Evolutionary conservation across 2,888 invertebrate genomes (phyloP), one percentile per base, ranked within the genome.

Genomic region (Lasioglossum villosulum): DNA sequence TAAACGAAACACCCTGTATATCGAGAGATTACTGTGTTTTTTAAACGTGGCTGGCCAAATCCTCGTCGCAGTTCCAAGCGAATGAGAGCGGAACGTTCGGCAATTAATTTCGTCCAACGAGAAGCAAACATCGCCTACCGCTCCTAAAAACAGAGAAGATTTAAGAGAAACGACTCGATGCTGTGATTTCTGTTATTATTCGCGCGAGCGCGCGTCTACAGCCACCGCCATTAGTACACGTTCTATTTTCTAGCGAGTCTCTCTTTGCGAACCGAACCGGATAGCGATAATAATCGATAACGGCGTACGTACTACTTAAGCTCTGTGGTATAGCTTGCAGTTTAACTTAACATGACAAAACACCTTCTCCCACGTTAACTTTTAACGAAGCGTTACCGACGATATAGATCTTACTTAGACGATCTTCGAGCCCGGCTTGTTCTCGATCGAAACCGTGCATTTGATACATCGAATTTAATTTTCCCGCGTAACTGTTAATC

Each of bases 391-490:
- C 34, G 77, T 78, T 56, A 80, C 68, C 37, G 68, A 68, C 71
- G 66, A 79, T 66, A 70, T 86, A 87, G 84, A 71, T 80, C 27
- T 59, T 74, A 63, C 45, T 48, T 86, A 87, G 82, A 59, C 42
- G 73, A 39, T 72, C 70, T 68, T 82, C 59, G 75, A 81, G 42
- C 59, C 59, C 56, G 34, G 79, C 79, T 71, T 75, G 70, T 70
- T 70, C 52, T 73, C 74, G 45, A 72, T 71, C 56, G 39, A 59
- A 59, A 75, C 14, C 39, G 66, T 56, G 75, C 72, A 74, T 75
- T 88, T 80, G 81, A 79, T 83, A 90, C 90, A 89, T 86, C 87
- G 87, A 90, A 90, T 80, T 83, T 84, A n/a, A 73, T 86, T 84
- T 86, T 73, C 68, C 42, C 68, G 84, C 68, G 68, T 82, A 59